Evolutionary conservation across 2,888 invertebrate genomes (phyloP).

Genomic region (Stenoptilia bipunctidactyla): DNA sequence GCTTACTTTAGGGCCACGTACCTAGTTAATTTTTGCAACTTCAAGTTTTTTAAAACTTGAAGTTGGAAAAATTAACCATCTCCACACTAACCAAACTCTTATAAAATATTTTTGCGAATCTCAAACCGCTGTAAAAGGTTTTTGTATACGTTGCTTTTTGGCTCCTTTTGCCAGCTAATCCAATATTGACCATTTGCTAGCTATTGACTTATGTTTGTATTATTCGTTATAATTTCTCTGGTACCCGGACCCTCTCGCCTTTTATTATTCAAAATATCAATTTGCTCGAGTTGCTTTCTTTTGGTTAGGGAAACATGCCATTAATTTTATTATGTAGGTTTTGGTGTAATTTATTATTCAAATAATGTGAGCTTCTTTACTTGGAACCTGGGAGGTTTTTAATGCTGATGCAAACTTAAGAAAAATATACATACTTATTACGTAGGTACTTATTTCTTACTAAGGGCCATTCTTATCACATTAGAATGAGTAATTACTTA

Average conservation of each 20-base stretch:
- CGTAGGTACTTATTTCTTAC: too few relatives aligned
- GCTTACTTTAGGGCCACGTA: too few relatives aligned
- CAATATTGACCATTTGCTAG: conserved; percentile 67
- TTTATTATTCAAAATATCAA: conserved; percentile 71
- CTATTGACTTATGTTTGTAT: conserved; percentile 70
- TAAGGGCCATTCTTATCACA: too few relatives aligned
- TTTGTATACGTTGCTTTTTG: conserved; percentile 72
- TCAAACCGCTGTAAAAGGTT: conserved; percentile 69
- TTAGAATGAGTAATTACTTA: too few relatives aligned
- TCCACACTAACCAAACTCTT: conserved; percentile 40
- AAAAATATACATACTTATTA: too few relatives aligned
- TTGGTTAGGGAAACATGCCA: conserved; percentile 23
- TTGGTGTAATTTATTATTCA: not conserved
- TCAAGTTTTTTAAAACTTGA: too few relatives aligned
- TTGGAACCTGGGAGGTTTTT: too few relatives aligned
- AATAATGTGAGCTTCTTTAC: not conserved
- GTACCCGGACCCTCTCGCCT: conserved; percentile 35
- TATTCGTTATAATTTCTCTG: conserved; percentile 64
- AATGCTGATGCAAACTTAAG: too few relatives aligned
- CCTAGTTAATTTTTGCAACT: too few relatives aligned
- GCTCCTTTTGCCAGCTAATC: conserved; percentile 69
- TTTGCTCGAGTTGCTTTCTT: conserved; percentile 57
- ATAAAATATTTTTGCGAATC: conserved; percentile 62
- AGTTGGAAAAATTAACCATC: too few relatives aligned
- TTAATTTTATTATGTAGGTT: conserved; percentile 28